Evolutionary conservation across 2,113 vertebrate genomes (phyloP).

Genomic region (Eubucco bourcierii): DNA sequence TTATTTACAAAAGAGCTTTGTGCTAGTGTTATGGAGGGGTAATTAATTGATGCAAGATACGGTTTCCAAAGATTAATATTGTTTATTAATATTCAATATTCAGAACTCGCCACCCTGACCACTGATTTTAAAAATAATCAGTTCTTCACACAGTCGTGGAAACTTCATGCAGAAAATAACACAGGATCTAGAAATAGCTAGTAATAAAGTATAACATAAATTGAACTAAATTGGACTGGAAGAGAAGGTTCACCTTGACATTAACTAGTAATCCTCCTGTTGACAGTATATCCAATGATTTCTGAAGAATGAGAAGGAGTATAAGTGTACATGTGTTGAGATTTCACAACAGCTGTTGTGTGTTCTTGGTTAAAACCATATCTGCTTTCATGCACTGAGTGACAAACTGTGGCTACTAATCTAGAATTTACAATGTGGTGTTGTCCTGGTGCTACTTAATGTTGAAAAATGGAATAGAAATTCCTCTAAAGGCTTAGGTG

Average conservation of each 20-base stretch:
- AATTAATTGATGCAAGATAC: too few relatives aligned
- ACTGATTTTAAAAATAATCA: too few relatives aligned
- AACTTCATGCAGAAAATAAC: too few relatives aligned
- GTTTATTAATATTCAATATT: too few relatives aligned
- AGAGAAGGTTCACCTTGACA: neutral
- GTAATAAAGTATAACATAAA: too few relatives aligned
- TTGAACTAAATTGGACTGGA: too few relatives aligned
- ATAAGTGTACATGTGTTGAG: neutral
- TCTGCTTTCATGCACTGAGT: neutral
- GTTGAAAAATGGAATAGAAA: neutral
- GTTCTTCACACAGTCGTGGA: too few relatives aligned
- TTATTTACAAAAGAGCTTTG: neutral
- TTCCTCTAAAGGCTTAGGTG: neutral
- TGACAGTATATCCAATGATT: neutral
- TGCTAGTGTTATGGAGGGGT: neutral
- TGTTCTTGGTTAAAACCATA: neutral
- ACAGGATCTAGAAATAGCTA: too few relatives aligned
- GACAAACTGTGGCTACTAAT: neutral
- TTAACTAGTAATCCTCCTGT: neutral
- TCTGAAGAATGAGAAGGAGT: neutral
- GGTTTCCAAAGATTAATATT: too few relatives aligned
- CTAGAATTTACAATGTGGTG: neutral
- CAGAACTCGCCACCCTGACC: too few relatives aligned
- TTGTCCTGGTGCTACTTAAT: neutral
- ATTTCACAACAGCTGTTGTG: neutral